A percentile compares a stretch with the other conserved stretches of the same genome.
phyloP scores from a whole-genome alignment of 2,888 invertebrate species.

The Ochropleura plecta region DNA sequence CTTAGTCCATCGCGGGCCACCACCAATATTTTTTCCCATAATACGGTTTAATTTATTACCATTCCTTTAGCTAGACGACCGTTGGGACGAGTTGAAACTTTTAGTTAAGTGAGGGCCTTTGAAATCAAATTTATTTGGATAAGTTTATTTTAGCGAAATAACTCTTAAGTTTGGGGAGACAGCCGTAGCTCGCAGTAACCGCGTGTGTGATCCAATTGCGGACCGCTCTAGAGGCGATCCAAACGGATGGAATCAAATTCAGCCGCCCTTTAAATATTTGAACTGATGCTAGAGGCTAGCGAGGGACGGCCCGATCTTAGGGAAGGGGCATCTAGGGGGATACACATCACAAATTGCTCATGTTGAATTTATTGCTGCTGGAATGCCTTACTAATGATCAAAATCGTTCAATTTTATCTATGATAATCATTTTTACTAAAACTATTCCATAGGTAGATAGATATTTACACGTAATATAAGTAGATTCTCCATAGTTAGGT shows the following conservation, averaged over 20 bases:
- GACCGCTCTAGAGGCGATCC: conserved; percentile 73
- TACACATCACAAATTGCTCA: conserved; percentile 63
- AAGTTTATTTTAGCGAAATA: conserved; percentile 85
- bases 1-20: neutral
- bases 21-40: neutral
- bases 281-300: conserved; percentile 78
- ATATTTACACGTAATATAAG: conserved; percentile 26
- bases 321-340: conserved; percentile 40
- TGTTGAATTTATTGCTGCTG: conserved; percentile 50
- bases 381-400: conserved; percentile 21
- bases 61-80: conserved; percentile 5
- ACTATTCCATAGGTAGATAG: conserved; percentile 1
- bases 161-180: conserved; percentile 73
- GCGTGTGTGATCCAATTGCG: conserved; percentile 89
- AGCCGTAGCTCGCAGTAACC: conserved; percentile 78
- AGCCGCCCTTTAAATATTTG: conserved; percentile 89
- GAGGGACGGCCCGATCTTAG: conserved; percentile 54
- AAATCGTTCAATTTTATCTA: neutral
- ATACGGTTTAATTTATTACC: neutral
- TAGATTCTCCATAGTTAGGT: conserved; percentile 54
- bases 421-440: neutral
- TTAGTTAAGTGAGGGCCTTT: conserved; percentile 82
- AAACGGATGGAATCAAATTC: conserved; percentile 84
- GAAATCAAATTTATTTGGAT: conserved; percentile 84
- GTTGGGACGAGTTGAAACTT: conserved; percentile 62